phyloP scores from a whole-genome alignment of 2,888 invertebrate species.

The Eustalomyia histrio region DNA sequence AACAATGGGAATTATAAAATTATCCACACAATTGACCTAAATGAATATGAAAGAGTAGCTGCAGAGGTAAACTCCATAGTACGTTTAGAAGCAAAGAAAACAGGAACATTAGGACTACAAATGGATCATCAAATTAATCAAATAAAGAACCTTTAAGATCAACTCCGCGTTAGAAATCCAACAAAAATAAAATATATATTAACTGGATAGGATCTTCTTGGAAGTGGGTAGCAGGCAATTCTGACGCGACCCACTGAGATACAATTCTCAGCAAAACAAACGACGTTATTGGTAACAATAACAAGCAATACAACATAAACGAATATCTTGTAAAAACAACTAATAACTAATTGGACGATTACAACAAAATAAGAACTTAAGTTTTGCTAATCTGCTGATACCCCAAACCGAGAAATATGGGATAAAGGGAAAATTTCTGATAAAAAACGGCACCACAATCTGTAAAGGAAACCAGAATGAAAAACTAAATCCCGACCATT shows the following conservation, averaged over 20 bases:
- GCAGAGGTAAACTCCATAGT: neutral
- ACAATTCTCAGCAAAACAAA: conserved; percentile 11
- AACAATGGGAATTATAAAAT: conserved; percentile 55
- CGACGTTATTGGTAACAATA: conserved; percentile 8
- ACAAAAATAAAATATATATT: conserved; percentile 18
- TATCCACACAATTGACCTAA: conserved; percentile 65
- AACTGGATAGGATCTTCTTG: conserved; percentile 44
- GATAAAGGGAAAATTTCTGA: too few relatives aligned
- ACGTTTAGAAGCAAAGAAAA: neutral
- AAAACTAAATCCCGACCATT: too few relatives aligned
- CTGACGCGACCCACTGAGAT: conserved; percentile 32
- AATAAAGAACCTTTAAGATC: too few relatives aligned
- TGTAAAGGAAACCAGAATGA: too few relatives aligned
- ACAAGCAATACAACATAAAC: conserved; percentile 34
- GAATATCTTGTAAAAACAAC: conserved; percentile 26
- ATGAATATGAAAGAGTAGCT: conserved; percentile 35
- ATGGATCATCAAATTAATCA: too few relatives aligned
- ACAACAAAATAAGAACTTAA: too few relatives aligned
- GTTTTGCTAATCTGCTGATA: too few relatives aligned
- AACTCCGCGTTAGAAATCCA: too few relatives aligned
- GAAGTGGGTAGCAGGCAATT: conserved; percentile 46
- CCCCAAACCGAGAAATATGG: too few relatives aligned
- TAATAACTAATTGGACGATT: conserved; percentile 9
- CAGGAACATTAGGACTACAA: too few relatives aligned
- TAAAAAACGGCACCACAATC: too few relatives aligned